Conservation (phyloP, 2,113 vertebrate species). For the Dipodomys ordii region DNA sequence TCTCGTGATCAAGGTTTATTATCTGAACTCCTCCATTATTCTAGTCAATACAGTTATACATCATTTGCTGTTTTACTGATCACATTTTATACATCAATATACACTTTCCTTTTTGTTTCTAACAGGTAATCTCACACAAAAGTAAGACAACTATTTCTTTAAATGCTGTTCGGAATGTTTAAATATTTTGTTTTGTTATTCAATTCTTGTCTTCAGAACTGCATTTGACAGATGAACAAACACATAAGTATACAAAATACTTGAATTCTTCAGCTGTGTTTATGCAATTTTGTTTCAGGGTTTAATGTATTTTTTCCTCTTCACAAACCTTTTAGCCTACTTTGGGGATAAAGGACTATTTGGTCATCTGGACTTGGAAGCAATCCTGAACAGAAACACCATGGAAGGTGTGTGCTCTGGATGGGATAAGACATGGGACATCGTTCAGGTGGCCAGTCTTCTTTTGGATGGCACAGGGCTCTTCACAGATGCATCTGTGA, state of each 20-base stretch:
- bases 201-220: neutral
- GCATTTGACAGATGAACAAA: constrained; percentile 42
- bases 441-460: constrained; percentile 38
- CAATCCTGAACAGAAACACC: constrained; percentile 72
- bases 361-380: constrained; percentile 77
- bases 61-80: constrained; percentile 25
- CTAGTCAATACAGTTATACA: constrained; percentile 22
- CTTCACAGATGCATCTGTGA: constrained; percentile 76
- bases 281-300: constrained; percentile 56
- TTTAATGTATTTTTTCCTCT: constrained; percentile 78
- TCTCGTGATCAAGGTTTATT: constrained; percentile 8
- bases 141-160: constrained; percentile 47
- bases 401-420: constrained; percentile 81
- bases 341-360: constrained; percentile 88
- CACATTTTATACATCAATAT: neutral
- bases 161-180: constrained; percentile 27
- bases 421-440: constrained; percentile 72
- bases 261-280: constrained; percentile 54
- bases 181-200: neutral
- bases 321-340: constrained; percentile 86
- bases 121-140: constrained; percentile 5
- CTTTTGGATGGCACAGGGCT: constrained; percentile 71
- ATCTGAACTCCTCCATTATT: constrained; percentile 36
- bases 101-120: constrained; percentile 43
- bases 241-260: constrained; percentile 37